Base-by-base conservation (phyloP, 53 echinoderm and acorn worm species). In the Arbacia lixula region DNA sequence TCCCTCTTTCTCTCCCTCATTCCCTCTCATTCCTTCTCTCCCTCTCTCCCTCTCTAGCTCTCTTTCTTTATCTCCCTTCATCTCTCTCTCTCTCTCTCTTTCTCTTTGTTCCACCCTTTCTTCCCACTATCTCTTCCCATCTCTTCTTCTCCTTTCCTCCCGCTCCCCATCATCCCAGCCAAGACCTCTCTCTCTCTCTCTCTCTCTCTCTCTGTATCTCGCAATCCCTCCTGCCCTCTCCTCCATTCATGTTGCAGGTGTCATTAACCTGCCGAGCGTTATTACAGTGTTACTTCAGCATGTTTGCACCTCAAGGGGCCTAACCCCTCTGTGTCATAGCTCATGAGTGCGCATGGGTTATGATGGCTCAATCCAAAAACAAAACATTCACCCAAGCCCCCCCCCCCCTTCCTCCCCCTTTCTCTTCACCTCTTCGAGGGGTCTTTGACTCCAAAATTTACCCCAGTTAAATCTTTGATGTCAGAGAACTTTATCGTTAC, bases 191-290 rank as follows among this genome's bases (percentile, higher is more conserved):
- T 21, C 0, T 21, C 66, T 20, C 27, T 69, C 16, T 16, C 43
- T 29, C 12, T 12, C 43, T 41, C 36, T 12, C 40, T 3, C 29
- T 41, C 36, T 4, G 36, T 5, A 9, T 24, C 69, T 69, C 43
- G 43, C 43, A n/a, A n/a, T n/a, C n/a, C n/a, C n/a, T n/a, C n/a
- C n/a, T n/a, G n/a, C n/a, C n/a, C n/a, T n/a, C n/a, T n/a, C n/a
- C n/a, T 69, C 27, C 46, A 69, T 69, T 69, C 42, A 69, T 69
- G 69, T 69, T 69, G 42, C 28, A 14, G 14, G 43, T 42, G 69
- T 69, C 69, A 69, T 43, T 69, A 69, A 69, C 69, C 69, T 69
- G 11, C 43, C 24, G n/a, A 1, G 19, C 35, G 63, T 63, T 31
- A 63, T 33, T 2, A 35, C 3, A 1, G 6, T 6, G 8, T 56